Evolutionary conservation across 1,140 invertebrate species (phyloP), one percentile per base, ranked within the genome.

Genomic region (Zophobas morio): DNA sequence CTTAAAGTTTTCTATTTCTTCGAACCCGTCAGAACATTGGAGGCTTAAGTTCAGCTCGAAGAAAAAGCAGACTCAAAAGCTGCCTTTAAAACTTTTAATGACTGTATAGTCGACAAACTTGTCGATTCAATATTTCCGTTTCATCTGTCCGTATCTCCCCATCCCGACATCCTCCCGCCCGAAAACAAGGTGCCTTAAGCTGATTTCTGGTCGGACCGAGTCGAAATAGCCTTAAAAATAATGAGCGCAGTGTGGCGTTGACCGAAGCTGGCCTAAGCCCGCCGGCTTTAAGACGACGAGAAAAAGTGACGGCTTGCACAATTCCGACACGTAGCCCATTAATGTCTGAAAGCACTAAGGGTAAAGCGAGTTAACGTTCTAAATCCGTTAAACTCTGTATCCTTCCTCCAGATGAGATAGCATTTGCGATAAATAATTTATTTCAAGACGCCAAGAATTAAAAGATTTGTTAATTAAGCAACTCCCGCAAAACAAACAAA

Each of bases 301-400:
- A 82, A 81, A 82, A 82, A 82, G 76, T 76, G 77, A 82, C 77
- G 75, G 47, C 34, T 47, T 56, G 71, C 76, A 77, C 80, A 80
- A 81, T 81, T 79, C 80, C 80, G 80, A 82, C 81, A 79, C 80
- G 80, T 81, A 78, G 56, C 77, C 80, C 78, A 81, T 82, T 82
- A 82, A 82, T 77, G 80, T 82, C 75, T 56, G 60, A 76, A 77
- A 70, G 56, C 76, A 74, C 71, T 75, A 76, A 70, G 75, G 78
- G 73, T 75, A 74, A 79, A 79, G 77, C 80, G 76, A 78, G 77
- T 78, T 78, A 76, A 76, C 71, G 72, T 74, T 53, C 36, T 81
- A 81, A 79, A 81, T 81, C 80, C 75, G 54, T 77, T 78, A 76
- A 80, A 80, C 60, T 77, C 75, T 63, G 75, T 79, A 77, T 72